Conservation (phyloP, 2,113 vertebrate genomes). For the Myodes glareolus region DNA sequence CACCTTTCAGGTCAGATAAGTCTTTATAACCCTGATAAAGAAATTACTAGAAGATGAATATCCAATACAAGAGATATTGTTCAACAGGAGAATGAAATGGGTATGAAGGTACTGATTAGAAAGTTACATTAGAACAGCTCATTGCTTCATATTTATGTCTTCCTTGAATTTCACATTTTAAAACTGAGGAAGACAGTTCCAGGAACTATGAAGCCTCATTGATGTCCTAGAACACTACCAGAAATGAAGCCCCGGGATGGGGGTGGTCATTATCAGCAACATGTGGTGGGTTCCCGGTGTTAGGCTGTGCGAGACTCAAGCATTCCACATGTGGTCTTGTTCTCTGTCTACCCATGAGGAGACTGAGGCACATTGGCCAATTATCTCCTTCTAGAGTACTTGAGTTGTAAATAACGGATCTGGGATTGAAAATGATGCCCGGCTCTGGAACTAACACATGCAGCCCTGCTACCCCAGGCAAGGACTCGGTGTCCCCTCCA, state of each 20-base stretch:
- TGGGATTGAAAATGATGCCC: not conserved
- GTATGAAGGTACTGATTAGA: not conserved
- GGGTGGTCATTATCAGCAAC: not conserved
- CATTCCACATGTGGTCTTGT: not conserved
- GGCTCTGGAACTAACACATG: not conserved
- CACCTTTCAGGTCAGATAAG: not conserved
- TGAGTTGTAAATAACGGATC: not conserved
- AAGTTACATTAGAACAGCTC: not conserved
- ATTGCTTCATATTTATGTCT: not conserved
- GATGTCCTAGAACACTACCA: not conserved
- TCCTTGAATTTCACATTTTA: slow-evolving; percentile 15
- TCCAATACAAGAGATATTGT: not conserved
- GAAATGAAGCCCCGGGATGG: not conserved
- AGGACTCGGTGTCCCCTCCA: not conserved
- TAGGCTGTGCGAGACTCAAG: not conserved
- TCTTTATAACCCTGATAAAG: not conserved
- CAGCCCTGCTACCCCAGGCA: not conserved
- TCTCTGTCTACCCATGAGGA: not conserved
- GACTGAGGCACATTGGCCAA: not conserved
- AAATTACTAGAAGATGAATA: not conserved
- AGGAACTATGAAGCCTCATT: not conserved
- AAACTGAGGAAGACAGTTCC: not conserved
- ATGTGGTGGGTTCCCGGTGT: not conserved
- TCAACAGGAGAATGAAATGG: not conserved
- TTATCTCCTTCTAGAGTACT: not conserved